Evolutionary conservation across 2,888 invertebrate species (phyloP).

Genomic region (Lomographa bimaculata): DNA sequence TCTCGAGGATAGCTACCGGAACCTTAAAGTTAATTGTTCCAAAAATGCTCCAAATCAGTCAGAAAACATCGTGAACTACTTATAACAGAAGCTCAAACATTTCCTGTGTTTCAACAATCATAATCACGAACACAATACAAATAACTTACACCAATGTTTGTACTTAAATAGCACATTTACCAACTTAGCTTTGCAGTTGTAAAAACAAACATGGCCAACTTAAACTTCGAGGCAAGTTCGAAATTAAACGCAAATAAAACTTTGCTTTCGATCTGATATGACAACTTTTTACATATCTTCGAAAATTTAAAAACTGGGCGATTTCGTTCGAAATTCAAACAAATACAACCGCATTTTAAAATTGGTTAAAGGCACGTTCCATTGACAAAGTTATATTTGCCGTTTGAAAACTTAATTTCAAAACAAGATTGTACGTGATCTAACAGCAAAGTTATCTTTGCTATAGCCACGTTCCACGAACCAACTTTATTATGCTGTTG

Average conservation of each 20-base stretch:
- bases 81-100: slow-evolving; percentile 13
- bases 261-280: too few relatives aligned
- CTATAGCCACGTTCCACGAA: slow-evolving; percentile 14
- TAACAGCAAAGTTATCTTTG: slow-evolving; percentile 8
- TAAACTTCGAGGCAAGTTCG: neutral
- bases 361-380: slow-evolving; percentile 11
- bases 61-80: slow-evolving; percentile 12
- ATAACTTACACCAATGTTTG: slow-evolving; percentile 17
- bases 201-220: neutral
- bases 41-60: slow-evolving; percentile 11
- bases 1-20: too few relatives aligned
- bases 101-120: slow-evolving; percentile 12
- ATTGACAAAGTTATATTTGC: slow-evolving; percentile 8
- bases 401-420: neutral
- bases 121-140: slow-evolving; percentile 20
- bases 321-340: neutral
- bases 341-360: slow-evolving; percentile 6
- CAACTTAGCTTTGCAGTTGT: slow-evolving; percentile 7
- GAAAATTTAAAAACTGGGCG: too few relatives aligned
- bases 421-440: neutral
- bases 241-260: neutral
- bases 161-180: slow-evolving; percentile 4
- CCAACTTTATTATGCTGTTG: slow-evolving; percentile 7
- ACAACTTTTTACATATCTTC: too few relatives aligned
- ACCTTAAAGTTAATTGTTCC: too few relatives aligned